Evolutionary conservation across 2,797 vertebrate species (phyloP).

Genomic region (Carapus acus): DNA sequence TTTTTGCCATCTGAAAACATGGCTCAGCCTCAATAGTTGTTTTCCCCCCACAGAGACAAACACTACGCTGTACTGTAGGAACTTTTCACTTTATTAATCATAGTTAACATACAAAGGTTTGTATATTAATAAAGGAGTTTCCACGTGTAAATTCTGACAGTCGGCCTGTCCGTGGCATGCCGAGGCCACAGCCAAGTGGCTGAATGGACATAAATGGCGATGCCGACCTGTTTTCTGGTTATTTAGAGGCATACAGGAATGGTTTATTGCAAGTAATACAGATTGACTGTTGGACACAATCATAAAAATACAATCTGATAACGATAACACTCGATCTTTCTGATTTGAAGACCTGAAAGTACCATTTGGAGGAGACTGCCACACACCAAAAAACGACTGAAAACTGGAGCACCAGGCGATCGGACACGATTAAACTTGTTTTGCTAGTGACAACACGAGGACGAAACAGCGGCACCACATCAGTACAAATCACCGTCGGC

Average conservation of each 20-base stretch:
- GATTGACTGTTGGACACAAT: conserved; percentile 40
- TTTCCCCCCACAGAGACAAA: conserved; percentile 30
- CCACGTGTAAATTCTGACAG: conserved; percentile 49
- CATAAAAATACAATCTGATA: conserved; percentile 25
- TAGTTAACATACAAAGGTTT: conserved; percentile 49
- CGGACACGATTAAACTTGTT: conserved; percentile 43
- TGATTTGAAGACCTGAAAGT: conserved; percentile 50
- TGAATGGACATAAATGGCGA: conserved; percentile 44
- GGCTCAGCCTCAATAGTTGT: conserved; percentile 36
- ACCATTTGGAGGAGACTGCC: conserved; percentile 50
- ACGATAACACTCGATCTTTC: conserved; percentile 36
- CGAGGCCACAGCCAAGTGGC: conserved; percentile 49
- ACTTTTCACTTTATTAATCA: conserved; percentile 57
- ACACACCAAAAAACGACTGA: conserved; percentile 35
- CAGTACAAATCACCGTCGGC: conserved; percentile 49
- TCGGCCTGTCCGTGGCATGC: conserved; percentile 34
- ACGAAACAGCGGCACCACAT: conserved; percentile 59
- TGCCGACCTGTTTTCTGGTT: conserved; percentile 29
- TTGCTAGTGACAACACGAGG: conserved; percentile 31
- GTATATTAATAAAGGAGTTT: conserved; percentile 57
- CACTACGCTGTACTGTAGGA: conserved; percentile 40
- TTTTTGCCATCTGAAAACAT: too few relatives aligned
- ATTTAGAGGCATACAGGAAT: conserved; percentile 34
- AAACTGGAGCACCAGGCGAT: conserved; percentile 55
- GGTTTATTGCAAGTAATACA: conserved; percentile 57